Base-by-base conservation (phyloP, 2,888 invertebrate species). In the Holacanthella duospinosa region DNA sequence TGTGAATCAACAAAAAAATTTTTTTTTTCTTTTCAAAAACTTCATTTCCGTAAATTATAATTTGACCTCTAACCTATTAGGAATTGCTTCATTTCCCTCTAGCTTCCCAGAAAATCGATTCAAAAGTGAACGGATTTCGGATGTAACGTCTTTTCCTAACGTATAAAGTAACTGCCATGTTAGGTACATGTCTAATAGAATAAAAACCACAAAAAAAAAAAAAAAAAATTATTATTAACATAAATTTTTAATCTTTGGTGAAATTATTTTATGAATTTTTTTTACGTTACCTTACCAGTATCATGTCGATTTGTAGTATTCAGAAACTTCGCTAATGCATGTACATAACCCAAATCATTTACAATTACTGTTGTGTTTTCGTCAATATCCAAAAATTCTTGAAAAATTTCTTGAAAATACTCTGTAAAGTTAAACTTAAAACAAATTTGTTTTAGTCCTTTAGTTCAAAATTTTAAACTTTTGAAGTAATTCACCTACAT, bases 401-500 rank as follows among this genome's bases (percentile, higher is more conserved):
- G 62, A 56, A 69, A 70, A 3, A 71, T 54, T 1, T 66, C 68
- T 16, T 62, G 59, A 12, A 70, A 62, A 54, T 71, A 72, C 43
- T 72, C 72, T 2, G 68, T 71, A 71, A 71, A 72, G 44, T 72
- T 71, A 58, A 72, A 71, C 69, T 71, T n/a, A n/a, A n/a, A n/a
- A n/a, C n/a, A n/a, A n/a, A n/a, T n/a, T n/a, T n/a, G n/a, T n/a
- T n/a, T n/a, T n/a, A n/a, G n/a, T n/a, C n/a, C n/a, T n/a, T n/a
- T n/a, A n/a, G n/a, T n/a, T n/a, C n/a, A n/a, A n/a, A n/a, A n/a
- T n/a, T n/a, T n/a, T n/a, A n/a, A n/a, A n/a, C n/a, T n/a, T n/a
- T n/a, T n/a, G n/a, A n/a, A n/a, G n/a, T n/a, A n/a, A n/a, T n/a
- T n/a, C n/a, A n/a, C n/a, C n/a, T n/a, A n/a, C n/a, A n/a, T n/a